Conservation (phyloP, 2,888 invertebrate genomes). For the Hofmannophila pseudospretella region DNA sequence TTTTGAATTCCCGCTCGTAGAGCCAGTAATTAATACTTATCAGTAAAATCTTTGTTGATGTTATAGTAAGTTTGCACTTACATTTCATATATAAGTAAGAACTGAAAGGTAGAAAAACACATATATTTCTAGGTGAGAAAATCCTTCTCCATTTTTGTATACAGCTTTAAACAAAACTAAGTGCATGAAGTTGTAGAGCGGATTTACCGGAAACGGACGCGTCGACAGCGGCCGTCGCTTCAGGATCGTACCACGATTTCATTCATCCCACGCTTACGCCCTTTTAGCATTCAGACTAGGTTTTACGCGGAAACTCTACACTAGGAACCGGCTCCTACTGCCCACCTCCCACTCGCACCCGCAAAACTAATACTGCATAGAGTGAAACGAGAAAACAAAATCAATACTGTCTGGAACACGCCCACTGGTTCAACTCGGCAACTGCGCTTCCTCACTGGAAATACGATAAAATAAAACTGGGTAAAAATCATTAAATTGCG, state of each 20-base stretch:
- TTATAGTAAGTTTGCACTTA: too few species aligned
- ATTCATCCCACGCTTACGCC: constrained; percentile 70
- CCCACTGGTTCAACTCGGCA: constrained; percentile 69
- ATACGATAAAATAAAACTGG: constrained; percentile 74
- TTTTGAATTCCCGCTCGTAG: too few species aligned
- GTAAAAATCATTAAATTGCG: constrained; percentile 68
- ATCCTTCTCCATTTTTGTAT: constrained; percentile 19
- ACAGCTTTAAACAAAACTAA: constrained; percentile 63
- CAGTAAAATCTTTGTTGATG: too few species aligned
- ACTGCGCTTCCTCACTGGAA: constrained; percentile 74
- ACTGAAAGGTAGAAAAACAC: too few species aligned
- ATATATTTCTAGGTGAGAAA: background rate
- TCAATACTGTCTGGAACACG: constrained; percentile 76
- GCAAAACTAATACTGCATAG: constrained; percentile 30
- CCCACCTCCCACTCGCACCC: constrained; percentile 47
- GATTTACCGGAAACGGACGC: constrained; percentile 75
- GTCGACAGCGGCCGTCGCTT: constrained; percentile 71
- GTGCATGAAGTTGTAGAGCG: constrained; percentile 69
- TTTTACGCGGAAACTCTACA: constrained; percentile 71
- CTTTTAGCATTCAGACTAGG: constrained; percentile 39
- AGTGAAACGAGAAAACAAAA: constrained; percentile 62
- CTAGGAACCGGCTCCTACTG: constrained; percentile 54
- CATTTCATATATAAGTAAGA: too few species aligned
- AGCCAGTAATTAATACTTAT: too few species aligned
- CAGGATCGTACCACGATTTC: constrained; percentile 75